A percentile compares a stretch with the other conserved stretches of the same genome.
Evolutionary conservation across 2,113 vertebrate species (phyloP).

Genomic region (Engraulis encrasicolus): DNA sequence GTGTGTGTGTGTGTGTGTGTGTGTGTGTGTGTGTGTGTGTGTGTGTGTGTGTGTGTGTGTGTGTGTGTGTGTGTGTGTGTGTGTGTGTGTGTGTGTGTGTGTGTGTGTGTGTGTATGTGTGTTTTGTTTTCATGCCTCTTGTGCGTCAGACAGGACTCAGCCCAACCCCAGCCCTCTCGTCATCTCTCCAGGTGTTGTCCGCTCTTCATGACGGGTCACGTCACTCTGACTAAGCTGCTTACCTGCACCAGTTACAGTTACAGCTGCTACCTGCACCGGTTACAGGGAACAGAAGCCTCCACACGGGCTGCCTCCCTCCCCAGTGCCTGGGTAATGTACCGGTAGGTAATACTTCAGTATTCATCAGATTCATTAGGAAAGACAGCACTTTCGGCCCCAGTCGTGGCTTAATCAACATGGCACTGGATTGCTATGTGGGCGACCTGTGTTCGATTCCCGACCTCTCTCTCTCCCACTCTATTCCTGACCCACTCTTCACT

Average conservation of each 20-base stretch:
- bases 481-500: no score
- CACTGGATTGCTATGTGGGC: no score
- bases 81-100: conserved; percentile 26
- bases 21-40: conserved; percentile 24
- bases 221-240: conserved; percentile 23
- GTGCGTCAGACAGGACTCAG: conserved; percentile 52
- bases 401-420: no score
- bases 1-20: not conserved
- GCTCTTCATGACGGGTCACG: conserved; percentile 42
- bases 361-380: no score
- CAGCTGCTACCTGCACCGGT: conserved; percentile 32
- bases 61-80: conserved; percentile 44
- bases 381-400: no score
- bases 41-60: conserved; percentile 36
- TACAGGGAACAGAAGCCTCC: not conserved
- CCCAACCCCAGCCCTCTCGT: conserved; percentile 33
- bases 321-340: no score
- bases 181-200: conserved; percentile 58
- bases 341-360: no score
- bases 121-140: conserved; percentile 43
- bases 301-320: not conserved
- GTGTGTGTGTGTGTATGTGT: conserved; percentile 15
- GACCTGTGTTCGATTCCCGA: no score
- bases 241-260: conserved; percentile 31
- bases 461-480: no score